These are phyloP conservation scores for Coracias cyanogaster DNA, from an alignment of 2,797 vertebrate species.

Conservation along the genomic window DNA sequence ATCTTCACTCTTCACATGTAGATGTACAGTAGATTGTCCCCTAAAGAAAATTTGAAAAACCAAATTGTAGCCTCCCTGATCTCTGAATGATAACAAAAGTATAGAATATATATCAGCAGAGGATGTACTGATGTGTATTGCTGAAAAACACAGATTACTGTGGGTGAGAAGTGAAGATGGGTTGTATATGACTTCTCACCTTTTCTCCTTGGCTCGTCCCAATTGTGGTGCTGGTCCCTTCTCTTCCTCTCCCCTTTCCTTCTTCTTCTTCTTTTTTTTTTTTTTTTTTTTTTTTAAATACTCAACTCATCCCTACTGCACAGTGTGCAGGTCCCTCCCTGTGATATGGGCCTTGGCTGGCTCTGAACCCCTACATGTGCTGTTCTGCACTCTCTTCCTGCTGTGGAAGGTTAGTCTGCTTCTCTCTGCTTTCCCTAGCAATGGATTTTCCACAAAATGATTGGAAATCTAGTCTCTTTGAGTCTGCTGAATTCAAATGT, in stretches of 20 bases:
- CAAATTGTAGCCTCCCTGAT: background rate
- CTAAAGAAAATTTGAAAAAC: background rate
- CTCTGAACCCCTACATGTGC: background rate
- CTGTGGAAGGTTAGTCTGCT: fast-evolving
- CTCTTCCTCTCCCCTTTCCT: background rate
- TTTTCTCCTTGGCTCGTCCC: background rate
- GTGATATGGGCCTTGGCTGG: fast-evolving
- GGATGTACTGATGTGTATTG: background rate
- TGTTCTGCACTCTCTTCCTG: background rate
- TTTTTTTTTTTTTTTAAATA: background rate
- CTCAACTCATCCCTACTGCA: background rate
- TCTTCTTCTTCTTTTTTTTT: too few relatives aligned
- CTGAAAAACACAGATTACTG: background rate
- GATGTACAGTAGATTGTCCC: background rate
- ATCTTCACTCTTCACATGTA: background rate
- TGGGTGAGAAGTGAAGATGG: background rate
- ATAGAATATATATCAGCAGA: background rate
- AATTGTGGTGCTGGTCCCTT: background rate
- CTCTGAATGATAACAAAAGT: background rate
- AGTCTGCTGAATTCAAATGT: background rate
- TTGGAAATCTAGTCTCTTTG: background rate
- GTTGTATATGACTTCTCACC: background rate
- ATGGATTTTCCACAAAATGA: background rate
- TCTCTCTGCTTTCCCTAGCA: background rate
- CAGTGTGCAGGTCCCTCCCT: background rate